Conservation (phyloP, 2,888 invertebrate species). For the Lamellibrachia columna region DNA sequence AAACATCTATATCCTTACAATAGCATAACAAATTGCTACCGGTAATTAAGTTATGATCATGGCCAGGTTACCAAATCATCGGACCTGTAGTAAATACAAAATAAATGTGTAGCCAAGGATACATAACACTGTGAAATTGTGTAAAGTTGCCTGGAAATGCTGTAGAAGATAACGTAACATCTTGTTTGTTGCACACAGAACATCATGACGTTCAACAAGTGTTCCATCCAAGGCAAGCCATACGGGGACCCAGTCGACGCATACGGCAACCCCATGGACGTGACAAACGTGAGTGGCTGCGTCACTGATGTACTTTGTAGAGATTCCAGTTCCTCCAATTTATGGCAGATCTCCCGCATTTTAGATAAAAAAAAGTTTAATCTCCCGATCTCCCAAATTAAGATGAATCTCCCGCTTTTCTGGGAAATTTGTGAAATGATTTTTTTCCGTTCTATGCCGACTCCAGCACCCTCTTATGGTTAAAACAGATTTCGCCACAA, state of each 20-base stretch:
- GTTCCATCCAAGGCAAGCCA: constrained; percentile 89
- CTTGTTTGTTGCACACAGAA: constrained; percentile 72
- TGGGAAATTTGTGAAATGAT: no score
- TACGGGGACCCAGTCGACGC: constrained; percentile 93
- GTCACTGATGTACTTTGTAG: background rate
- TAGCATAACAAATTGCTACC: background rate
- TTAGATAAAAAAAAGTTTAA: no score
- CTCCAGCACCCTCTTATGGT: no score
- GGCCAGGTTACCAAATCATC: background rate
- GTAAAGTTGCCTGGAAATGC: background rate
- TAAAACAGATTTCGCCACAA: no score
- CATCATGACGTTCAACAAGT: constrained; percentile 99
- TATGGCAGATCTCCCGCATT: no score
- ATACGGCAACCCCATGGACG: constrained; percentile 84
- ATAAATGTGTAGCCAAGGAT: no score
- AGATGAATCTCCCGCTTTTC: no score
- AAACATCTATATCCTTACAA: background rate
- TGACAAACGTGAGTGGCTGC: constrained; percentile 75
- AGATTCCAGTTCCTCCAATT: no score
- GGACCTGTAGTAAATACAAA: background rate
- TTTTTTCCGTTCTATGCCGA: no score
- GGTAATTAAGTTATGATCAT: background rate
- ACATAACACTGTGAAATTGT: no score
- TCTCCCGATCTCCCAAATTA: no score
- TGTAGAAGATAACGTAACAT: background rate